Evolutionary conservation across 2,888 invertebrate species (phyloP).

Genomic region (Stegana nigrithorax): DNA sequence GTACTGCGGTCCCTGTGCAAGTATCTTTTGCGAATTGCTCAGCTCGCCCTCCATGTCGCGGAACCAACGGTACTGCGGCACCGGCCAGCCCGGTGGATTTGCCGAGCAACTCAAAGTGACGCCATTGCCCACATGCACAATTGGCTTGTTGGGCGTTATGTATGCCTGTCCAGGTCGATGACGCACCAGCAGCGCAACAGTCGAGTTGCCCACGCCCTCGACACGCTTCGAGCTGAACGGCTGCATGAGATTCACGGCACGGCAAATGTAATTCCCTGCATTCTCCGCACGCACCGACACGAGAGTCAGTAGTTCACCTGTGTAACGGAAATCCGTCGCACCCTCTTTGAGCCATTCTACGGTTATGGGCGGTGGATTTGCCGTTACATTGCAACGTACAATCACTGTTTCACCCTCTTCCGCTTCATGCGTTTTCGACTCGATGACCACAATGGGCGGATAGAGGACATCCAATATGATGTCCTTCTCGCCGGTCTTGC

Average conservation of each 20-base stretch:
- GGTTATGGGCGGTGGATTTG: slow-evolving; percentile 85
- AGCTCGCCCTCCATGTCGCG: slow-evolving; percentile 76
- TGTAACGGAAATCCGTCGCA: slow-evolving; percentile 84
- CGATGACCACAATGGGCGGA: slow-evolving; percentile 84
- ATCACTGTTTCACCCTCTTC: slow-evolving; percentile 87
- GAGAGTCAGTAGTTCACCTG: slow-evolving; percentile 80
- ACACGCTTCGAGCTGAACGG: slow-evolving; percentile 77
- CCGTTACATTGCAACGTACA: slow-evolving; percentile 87
- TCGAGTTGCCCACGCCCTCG: slow-evolving; percentile 83
- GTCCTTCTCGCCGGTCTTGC: slow-evolving; percentile 83
- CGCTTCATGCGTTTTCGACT: slow-evolving; percentile 83
- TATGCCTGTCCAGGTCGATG: slow-evolving; percentile 87
- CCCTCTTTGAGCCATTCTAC: slow-evolving; percentile 91
- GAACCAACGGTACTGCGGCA: slow-evolving; percentile 91
- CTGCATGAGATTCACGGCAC: slow-evolving; percentile 85
- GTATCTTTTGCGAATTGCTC: slow-evolving; percentile 73
- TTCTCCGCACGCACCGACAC: slow-evolving; percentile 85
- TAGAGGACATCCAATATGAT: slow-evolving; percentile 85
- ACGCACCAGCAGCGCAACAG: slow-evolving; percentile 85
- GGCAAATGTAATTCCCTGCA: slow-evolving; percentile 90
- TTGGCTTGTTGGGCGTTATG: slow-evolving; percentile 85
- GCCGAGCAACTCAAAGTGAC: slow-evolving; percentile 89
- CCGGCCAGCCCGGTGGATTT: slow-evolving; percentile 90
- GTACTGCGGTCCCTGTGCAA: slow-evolving; percentile 84
- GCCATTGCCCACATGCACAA: slow-evolving; percentile 85